These are phyloP conservation scores for Siderastrea radians DNA, from an alignment of 92 coral and sea anemone species.

Conservation along the genomic window DNA sequence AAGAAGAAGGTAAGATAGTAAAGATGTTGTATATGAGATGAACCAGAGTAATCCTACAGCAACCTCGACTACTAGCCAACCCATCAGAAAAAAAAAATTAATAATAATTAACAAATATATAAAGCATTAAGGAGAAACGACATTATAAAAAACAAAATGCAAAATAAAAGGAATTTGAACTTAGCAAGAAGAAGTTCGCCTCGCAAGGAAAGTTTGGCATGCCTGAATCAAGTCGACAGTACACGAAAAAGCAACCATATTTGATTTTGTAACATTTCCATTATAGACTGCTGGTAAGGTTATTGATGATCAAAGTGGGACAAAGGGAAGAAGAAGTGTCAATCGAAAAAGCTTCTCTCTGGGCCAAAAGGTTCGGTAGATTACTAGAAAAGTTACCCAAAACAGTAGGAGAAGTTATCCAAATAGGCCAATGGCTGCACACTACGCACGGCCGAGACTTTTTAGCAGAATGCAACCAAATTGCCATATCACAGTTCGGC, in stretches of 20 bases:
- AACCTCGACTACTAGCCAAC: too few relatives aligned
- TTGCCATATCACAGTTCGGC: neutral
- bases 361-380: conserved; percentile 13
- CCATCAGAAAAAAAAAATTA: too few relatives aligned
- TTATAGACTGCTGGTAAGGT: neutral
- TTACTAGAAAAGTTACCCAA: conserved; percentile 11
- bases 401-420: conserved; percentile 28
- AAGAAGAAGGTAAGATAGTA: conserved; percentile 35
- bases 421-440: conserved; percentile 31
- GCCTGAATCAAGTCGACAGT: too few relatives aligned
- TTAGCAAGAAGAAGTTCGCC: too few relatives aligned
- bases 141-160: too few relatives aligned
- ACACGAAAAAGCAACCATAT: too few relatives aligned
- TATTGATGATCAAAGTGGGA: neutral
- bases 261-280: too few relatives aligned
- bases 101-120: too few relatives aligned
- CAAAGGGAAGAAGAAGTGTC: neutral
- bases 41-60: too few relatives aligned
- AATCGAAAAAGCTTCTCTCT: neutral
- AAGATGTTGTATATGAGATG: neutral
- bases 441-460: neutral
- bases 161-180: too few relatives aligned
- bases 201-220: too few relatives aligned
- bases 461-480: neutral
- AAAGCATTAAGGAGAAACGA: too few relatives aligned